Percentiles rank a stretch among this genome's conserved stretches.
These are phyloP conservation scores for Metopia argyrocephala DNA, from an alignment of 2,888 invertebrate species.

Conservation along the genomic window DNA sequence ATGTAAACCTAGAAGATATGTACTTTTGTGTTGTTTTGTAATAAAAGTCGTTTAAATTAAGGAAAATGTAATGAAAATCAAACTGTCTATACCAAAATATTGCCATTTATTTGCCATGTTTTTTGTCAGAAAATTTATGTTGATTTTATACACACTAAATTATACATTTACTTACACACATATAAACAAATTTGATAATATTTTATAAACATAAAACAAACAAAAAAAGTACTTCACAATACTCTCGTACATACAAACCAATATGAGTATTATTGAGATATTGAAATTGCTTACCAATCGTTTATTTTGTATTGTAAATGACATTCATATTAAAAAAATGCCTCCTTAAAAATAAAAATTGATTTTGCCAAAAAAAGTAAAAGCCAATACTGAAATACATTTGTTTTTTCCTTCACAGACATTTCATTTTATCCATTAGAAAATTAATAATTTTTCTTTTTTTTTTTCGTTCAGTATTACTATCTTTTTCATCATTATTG, in stretches of 20 bases:
- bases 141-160: conserved; percentile 57
- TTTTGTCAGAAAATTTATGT: conserved; percentile 44
- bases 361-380: too few species aligned
- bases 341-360: conserved; percentile 1
- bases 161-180: conserved; percentile 35
- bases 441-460: conserved; percentile 73
- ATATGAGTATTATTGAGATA: background rate
- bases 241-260: too few species aligned
- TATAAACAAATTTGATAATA: background rate
- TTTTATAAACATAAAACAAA: conserved; percentile 18
- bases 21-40: background rate
- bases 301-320: conserved; percentile 35
- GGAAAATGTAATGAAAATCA: background rate
- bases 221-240: too few species aligned
- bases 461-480: conserved; percentile 34
- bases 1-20: background rate
- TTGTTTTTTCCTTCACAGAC: background rate
- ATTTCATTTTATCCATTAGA: conserved; percentile 74
- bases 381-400: too few species aligned
- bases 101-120: conserved; percentile 38
- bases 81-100: conserved; percentile 44
- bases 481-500: background rate
- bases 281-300: conserved; percentile 60
- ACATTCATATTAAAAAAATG: conserved; percentile 53
- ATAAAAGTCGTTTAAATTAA: background rate